Percentiles rank a stretch among this genome's conserved stretches.
Conservation (phyloP, 92 coral and sea anemone genomes). For the Muricea muricata region DNA sequence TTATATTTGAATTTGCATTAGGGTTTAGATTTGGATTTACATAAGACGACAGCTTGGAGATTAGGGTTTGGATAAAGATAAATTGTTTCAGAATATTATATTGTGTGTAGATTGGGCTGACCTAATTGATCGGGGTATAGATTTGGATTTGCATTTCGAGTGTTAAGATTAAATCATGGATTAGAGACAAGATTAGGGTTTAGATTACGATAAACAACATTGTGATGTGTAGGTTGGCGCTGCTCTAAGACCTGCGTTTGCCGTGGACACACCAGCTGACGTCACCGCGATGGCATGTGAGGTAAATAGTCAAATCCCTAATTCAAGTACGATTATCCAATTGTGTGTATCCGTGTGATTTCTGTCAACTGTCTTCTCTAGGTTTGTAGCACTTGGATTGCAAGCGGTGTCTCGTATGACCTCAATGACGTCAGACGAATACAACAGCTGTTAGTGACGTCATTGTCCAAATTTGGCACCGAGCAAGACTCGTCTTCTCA, state of each 20-base stretch:
- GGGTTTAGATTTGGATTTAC: no score
- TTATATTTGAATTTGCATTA: background rate
- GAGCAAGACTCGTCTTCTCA: conserved; percentile 94
- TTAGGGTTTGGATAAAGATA: no score
- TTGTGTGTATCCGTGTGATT: no score
- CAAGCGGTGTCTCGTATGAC: conserved; percentile 97
- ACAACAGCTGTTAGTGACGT: conserved; percentile 95
- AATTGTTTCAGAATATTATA: no score
- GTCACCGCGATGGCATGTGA: conserved; percentile 99
- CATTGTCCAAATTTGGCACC: conserved; percentile 91
- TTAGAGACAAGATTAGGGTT: background rate
- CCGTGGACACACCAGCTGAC: conserved; percentile 96
- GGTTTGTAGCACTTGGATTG: conserved; percentile 99
- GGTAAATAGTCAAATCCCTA: conserved; percentile 53
- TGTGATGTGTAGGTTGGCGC: conserved; percentile 84
- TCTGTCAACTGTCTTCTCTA: background rate
- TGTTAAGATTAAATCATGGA: no score
- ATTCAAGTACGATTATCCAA: no score
- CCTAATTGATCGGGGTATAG: no score
- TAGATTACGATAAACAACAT: background rate
- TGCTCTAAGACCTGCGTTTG: conserved; percentile 98
- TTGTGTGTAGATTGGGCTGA: no score
- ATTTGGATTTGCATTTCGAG: background rate
- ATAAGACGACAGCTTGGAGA: background rate
- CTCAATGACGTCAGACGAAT: conserved; percentile 95